These are phyloP conservation scores for Drymodes brunneopygia DNA, from an alignment of 2,113 vertebrate species.

Conservation along the genomic window DNA sequence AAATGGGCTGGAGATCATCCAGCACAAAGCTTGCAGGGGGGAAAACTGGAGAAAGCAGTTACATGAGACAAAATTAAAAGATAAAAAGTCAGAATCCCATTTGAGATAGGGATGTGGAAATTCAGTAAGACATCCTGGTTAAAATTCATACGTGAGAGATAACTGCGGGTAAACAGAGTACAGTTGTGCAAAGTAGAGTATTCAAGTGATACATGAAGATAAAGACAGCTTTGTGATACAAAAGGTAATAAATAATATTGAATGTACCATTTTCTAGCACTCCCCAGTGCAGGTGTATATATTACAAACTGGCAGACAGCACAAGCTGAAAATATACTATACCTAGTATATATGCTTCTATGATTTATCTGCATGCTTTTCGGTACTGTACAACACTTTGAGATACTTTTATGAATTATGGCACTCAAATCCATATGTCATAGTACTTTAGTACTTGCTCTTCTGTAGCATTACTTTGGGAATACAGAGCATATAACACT, in stretches of 20 bases:
- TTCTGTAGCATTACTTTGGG: not conserved
- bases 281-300: not conserved
- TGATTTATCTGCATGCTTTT: not conserved
- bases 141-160: accelerated
- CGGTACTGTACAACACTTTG: not conserved
- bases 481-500: not conserved
- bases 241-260: not conserved
- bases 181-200: not conserved
- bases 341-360: not conserved
- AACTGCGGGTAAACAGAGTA: not conserved
- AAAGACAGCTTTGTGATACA: not conserved
- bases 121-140: not conserved
- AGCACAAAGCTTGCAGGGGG: not conserved
- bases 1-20: not conserved
- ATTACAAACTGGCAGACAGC: not conserved
- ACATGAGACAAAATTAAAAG: not conserved
- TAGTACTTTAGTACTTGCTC: not conserved
- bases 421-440: not conserved
- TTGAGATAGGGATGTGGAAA: not conserved
- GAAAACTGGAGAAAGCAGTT: not conserved
- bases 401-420: constrained; percentile 18
- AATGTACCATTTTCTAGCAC: not conserved
- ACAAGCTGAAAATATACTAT: not conserved
- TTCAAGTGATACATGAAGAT: not conserved
- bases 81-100: not conserved